Conservation (phyloP, 2,888 invertebrate genomes). For the Stenotaenia linearis region DNA sequence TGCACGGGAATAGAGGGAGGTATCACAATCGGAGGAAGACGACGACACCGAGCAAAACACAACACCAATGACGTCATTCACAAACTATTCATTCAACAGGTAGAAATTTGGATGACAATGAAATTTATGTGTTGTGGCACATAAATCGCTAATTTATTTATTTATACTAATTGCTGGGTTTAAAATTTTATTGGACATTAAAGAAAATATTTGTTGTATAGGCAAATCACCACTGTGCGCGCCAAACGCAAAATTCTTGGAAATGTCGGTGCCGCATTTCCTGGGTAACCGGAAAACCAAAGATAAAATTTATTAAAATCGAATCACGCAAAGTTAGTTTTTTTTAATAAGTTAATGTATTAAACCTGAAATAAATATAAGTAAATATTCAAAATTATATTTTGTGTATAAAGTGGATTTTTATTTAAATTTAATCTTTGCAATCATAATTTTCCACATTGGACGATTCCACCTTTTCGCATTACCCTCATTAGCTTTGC, state of each 20-base stretch:
- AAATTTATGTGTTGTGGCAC: not conserved
- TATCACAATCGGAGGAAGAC: constrained; percentile 15
- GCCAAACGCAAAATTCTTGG: not conserved
- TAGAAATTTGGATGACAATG: not conserved
- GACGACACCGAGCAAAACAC: constrained; percentile 15
- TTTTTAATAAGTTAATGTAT: too few species aligned
- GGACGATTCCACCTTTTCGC: not conserved
- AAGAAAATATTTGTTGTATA: not conserved
- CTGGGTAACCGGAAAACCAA: not conserved
- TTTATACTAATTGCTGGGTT: not conserved
- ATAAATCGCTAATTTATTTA: not conserved
- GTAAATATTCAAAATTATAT: too few species aligned
- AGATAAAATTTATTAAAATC: not conserved
- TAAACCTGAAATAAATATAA: too few species aligned
- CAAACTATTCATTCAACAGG: not conserved
- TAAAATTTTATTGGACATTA: not conserved
- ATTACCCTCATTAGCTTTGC: not conserved
- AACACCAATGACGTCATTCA: not conserved
- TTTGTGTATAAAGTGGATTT: too few species aligned
- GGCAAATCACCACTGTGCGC: not conserved
- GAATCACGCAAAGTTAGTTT: not conserved
- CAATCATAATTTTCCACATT: too few species aligned
- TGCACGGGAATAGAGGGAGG: constrained; percentile 3
- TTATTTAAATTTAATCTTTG: too few species aligned
- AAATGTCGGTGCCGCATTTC: not conserved